These are phyloP conservation scores for Mareca penelope DNA, from an alignment of 2,797 vertebrate species.

Conservation along the genomic window DNA sequence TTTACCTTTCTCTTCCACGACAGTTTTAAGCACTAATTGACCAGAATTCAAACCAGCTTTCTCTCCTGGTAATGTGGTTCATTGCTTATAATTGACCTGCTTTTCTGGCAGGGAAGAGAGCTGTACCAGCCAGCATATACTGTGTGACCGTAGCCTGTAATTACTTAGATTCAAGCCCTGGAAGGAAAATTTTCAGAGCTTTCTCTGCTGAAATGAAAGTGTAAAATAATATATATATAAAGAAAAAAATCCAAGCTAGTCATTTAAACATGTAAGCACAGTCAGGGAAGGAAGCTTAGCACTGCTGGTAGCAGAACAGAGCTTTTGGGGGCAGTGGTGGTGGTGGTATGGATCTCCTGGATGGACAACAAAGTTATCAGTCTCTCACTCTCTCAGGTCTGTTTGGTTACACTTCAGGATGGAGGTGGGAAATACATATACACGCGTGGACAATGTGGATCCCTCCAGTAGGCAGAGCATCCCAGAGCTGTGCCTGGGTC, in stretches of 20 bases:
- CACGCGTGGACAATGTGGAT: neutral
- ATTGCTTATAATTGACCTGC: slow-evolving; percentile 46
- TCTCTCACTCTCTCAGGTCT: neutral
- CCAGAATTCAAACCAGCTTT: slow-evolving; percentile 45
- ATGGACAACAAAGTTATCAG: neutral
- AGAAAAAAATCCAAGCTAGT: neutral
- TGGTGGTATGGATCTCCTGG: no score
- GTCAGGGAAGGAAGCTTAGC: neutral
- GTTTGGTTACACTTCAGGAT: neutral
- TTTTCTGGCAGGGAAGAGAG: slow-evolving; percentile 45
- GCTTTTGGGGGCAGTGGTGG: neutral
- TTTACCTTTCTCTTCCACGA: slow-evolving; percentile 35
- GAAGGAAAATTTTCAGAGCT: slow-evolving; percentile 41
- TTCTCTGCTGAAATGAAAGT: neutral
- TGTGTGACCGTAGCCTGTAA: neutral
- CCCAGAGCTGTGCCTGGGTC: neutral
- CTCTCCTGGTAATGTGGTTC: slow-evolving; percentile 23
- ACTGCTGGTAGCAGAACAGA: neutral
- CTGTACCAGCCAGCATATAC: slow-evolving; percentile 23
- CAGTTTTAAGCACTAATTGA: slow-evolving; percentile 45
- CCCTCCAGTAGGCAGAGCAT: neutral
- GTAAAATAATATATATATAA: neutral
- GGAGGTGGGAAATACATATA: neutral
- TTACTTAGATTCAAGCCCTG: slow-evolving; percentile 9
- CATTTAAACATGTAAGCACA: neutral